Evolutionary conservation across 2,113 vertebrate species (phyloP).

Genomic region (Saguinus imperator): DNA sequence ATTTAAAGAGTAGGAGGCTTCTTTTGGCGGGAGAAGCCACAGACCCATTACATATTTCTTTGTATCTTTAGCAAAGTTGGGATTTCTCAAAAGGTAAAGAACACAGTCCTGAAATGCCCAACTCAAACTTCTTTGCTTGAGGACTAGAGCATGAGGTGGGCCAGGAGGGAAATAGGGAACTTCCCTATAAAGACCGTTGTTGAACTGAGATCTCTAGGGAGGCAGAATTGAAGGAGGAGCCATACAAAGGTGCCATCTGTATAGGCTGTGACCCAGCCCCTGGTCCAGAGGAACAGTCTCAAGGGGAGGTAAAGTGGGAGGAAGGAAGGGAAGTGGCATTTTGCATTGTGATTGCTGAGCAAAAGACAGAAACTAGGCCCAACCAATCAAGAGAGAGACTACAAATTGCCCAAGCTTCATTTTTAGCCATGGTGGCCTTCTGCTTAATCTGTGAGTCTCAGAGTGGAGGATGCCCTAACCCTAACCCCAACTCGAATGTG

Average conservation of each 20-base stretch:
- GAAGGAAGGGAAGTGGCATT: background rate
- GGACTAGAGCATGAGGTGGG: background rate
- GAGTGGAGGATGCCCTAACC: background rate
- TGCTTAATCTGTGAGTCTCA: background rate
- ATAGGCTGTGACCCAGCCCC: background rate
- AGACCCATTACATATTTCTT: background rate
- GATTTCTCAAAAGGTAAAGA: background rate
- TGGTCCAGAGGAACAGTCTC: background rate
- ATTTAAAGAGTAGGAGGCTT: background rate
- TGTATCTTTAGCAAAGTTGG: background rate
- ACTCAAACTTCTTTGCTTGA: background rate
- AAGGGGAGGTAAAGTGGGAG: background rate
- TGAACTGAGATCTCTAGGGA: background rate
- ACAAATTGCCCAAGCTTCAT: background rate
- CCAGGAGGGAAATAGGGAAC: background rate
- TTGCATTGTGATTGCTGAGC: background rate
- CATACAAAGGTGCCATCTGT: background rate
- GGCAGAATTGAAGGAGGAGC: background rate
- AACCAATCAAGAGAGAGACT: background rate
- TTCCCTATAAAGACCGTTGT: accelerated
- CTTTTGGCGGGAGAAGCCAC: no score
- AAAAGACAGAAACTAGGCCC: background rate
- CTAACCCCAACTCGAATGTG: background rate
- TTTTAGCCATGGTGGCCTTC: background rate
- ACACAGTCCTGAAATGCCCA: background rate